Percentiles rank a stretch among this genome's conserved stretches.
phyloP scores from a whole-genome alignment of 2,113 vertebrate genomes.

The Alexandromys fortis region DNA sequence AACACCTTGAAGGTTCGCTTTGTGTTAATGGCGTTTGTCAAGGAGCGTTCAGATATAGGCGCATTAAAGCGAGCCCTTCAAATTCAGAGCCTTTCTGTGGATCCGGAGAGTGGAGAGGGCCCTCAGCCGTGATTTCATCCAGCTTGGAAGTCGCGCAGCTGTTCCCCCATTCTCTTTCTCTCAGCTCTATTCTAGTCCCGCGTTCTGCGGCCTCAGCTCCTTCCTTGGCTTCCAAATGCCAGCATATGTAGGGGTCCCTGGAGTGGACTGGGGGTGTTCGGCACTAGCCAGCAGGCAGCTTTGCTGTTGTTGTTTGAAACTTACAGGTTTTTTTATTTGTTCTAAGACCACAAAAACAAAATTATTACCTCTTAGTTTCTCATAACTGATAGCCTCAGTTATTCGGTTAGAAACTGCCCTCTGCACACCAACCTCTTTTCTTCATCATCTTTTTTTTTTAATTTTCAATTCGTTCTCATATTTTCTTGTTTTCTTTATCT shows the following conservation, averaged over 20 bases:
- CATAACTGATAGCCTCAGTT: neutral
- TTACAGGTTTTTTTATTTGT: neutral
- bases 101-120: accelerated
- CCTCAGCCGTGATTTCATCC: neutral
- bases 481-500: slow-evolving; percentile 54
- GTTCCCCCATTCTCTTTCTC: no score
- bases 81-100: neutral
- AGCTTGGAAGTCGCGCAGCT: neutral
- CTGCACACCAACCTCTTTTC: neutral
- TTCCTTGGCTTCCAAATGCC: accelerated
- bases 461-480: neutral
- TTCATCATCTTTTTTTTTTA: neutral
- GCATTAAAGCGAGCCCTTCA: neutral
- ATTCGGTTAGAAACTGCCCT: neutral
- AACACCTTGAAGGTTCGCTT: neutral
- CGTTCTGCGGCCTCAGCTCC: accelerated
- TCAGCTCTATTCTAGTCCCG: neutral
- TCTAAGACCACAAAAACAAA: neutral
- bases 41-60: neutral
- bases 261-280: accelerated
- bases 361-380: slow-evolving; percentile 9
- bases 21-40: neutral
- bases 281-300: neutral
- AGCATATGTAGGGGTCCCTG: accelerated
- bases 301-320: neutral